These are phyloP conservation scores for Nomada lathburiana DNA, from an alignment of 2,888 invertebrate species.

Conservation along the genomic window DNA sequence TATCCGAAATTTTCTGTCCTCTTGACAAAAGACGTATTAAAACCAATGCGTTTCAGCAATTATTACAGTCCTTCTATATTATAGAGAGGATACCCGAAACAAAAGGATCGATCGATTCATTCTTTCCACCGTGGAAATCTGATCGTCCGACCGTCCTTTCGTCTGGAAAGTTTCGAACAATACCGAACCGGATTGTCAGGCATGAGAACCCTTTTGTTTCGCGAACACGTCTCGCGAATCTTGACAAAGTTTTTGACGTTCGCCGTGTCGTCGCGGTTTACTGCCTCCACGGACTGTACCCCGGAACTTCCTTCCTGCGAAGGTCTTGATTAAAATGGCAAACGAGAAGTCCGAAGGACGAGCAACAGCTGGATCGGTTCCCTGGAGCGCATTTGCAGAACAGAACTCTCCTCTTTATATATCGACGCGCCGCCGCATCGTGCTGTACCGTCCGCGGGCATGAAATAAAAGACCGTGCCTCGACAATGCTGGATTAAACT, in stretches of 20 bases:
- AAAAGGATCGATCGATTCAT: no score
- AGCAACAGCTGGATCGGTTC: conserved; percentile 84
- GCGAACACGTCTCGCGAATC: no score
- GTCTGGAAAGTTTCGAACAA: neutral
- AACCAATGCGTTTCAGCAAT: neutral
- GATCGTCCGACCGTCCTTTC: no score
- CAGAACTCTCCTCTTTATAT: conserved; percentile 83
- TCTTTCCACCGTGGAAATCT: no score
- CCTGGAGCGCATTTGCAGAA: conserved; percentile 84
- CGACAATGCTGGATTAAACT: conserved; percentile 81
- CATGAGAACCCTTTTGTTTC: neutral
- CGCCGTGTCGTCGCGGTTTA: conserved; percentile 3
- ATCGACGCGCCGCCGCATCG: conserved; percentile 78
- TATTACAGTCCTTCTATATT: no score
- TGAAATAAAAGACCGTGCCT: conserved; percentile 82
- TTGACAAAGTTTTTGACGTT: neutral
- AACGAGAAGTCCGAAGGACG: conserved; percentile 78
- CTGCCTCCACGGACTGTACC: conserved; percentile 76
- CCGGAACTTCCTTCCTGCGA: conserved; percentile 80
- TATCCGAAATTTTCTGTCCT: neutral
- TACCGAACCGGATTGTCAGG: neutral
- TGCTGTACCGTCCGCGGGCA: conserved; percentile 69
- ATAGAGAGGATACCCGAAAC: no score
- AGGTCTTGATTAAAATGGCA: conserved; percentile 84
- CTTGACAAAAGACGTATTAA: neutral